Evolutionary conservation across 2,113 vertebrate genomes (phyloP).

Genomic region (Sphaerodactylus townsendi): DNA sequence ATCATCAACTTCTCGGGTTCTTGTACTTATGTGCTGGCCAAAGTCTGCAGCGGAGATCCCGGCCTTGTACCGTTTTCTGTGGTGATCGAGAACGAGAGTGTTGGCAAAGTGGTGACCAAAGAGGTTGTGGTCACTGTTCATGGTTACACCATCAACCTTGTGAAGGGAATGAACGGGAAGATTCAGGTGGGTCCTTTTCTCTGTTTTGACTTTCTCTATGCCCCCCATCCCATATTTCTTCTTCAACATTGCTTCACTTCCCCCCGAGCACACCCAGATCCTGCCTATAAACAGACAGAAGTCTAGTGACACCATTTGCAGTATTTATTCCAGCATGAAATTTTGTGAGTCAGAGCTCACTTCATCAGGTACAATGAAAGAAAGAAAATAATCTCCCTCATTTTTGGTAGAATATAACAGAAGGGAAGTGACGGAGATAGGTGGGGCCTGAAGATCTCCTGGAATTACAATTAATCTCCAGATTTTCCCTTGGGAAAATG

Average conservation of each 20-base stretch:
- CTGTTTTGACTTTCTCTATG: too few species aligned
- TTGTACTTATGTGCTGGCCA: slow-evolving; percentile 43
- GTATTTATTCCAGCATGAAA: too few species aligned
- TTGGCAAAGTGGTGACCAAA: background rate
- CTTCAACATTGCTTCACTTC: background rate
- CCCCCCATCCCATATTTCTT: too few species aligned
- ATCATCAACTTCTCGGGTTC: slow-evolving; percentile 36
- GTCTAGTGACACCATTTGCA: too few species aligned
- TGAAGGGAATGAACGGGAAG: background rate
- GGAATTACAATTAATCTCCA: too few species aligned
- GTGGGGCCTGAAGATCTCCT: too few species aligned
- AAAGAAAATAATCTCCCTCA: too few species aligned
- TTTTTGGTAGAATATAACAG: too few species aligned
- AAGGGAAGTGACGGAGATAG: too few species aligned
- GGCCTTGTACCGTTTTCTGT: background rate
- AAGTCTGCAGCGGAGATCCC: background rate
- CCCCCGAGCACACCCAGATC: background rate
- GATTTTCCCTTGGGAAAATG: too few species aligned
- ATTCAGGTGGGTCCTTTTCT: slow-evolving; percentile 6
- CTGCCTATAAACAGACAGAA: background rate
- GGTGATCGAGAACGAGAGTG: background rate
- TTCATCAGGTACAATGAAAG: too few species aligned
- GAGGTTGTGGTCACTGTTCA: background rate
- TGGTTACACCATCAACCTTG: background rate
- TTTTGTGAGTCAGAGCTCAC: too few species aligned